Conservation (phyloP, 2,113 vertebrate genomes). For the Lepus americanus region DNA sequence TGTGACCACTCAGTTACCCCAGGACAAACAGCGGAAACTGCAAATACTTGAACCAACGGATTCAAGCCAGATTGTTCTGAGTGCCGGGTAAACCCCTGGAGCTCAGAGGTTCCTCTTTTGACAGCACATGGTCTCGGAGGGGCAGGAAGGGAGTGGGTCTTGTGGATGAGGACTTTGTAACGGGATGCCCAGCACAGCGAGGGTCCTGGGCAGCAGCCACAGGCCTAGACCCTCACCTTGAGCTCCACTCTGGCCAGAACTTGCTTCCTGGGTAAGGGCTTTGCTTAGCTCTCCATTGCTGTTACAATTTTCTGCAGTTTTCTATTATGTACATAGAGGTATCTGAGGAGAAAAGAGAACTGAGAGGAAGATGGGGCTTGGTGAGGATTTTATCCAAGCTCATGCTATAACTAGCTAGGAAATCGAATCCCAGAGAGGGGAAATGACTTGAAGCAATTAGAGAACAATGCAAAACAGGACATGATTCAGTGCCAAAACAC, state of each 20-base stretch:
- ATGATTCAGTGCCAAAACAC: constrained; percentile 57
- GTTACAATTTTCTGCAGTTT: background rate
- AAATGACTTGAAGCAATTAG: constrained; percentile 75
- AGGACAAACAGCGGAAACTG: background rate
- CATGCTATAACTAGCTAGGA: constrained; percentile 22
- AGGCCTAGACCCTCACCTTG: background rate
- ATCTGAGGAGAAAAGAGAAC: background rate
- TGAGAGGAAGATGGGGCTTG: background rate
- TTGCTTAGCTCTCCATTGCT: background rate
- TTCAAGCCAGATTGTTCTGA: background rate
- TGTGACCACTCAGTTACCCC: background rate
- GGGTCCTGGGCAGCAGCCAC: background rate
- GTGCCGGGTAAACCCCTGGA: background rate
- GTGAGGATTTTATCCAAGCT: background rate
- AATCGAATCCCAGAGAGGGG: constrained; percentile 56
- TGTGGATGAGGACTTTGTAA: background rate
- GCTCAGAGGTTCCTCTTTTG: background rate
- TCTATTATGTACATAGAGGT: background rate
- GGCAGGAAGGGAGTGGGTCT: background rate
- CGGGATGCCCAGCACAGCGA: background rate
- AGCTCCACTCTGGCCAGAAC: background rate
- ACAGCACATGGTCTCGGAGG: background rate
- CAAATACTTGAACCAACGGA: background rate
- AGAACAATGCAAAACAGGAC: constrained; percentile 69
- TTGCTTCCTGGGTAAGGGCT: background rate